These are phyloP conservation scores for Acestrorhynchus altus DNA, from an alignment of 2,797 vertebrate genomes.

Conservation along the genomic window DNA sequence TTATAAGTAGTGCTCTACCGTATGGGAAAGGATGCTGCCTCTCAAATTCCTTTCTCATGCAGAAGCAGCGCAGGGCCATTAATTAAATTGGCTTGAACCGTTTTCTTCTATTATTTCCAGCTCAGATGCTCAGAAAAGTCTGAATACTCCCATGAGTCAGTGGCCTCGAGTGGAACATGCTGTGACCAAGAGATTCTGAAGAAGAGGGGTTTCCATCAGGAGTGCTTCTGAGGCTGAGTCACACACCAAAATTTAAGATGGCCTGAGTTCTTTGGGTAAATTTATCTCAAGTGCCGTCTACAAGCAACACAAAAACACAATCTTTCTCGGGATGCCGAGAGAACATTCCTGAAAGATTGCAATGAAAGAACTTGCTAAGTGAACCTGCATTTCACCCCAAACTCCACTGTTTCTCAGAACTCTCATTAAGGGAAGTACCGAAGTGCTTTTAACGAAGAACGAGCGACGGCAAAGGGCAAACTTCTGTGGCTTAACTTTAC, in stretches of 20 bases:
- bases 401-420: slow-evolving; percentile 1
- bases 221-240: slow-evolving; percentile 21
- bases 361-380: not conserved
- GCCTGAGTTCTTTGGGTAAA: not conserved
- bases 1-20: no score
- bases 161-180: slow-evolving; percentile 18
- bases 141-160: slow-evolving; percentile 42
- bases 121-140: slow-evolving; percentile 10
- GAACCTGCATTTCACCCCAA: no score
- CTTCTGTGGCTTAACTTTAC: not conserved
- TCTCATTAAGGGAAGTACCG: not conserved
- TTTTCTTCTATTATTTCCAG: slow-evolving; percentile 18
- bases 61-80: no score
- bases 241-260: not conserved
- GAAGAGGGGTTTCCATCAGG: slow-evolving; percentile 22
- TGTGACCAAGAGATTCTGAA: slow-evolving; percentile 10
- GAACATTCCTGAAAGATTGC: not conserved
- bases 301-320: not conserved
- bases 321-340: not conserved
- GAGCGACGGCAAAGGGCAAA: not conserved
- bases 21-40: no score
- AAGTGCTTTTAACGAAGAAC: not conserved
- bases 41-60: no score
- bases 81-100: no score
- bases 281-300: slow-evolving; percentile 6